These are phyloP conservation scores for Hydrozoanthus tunicans DNA, from an alignment of 64 coral and sea anemone genomes.

Conservation along the genomic window DNA sequence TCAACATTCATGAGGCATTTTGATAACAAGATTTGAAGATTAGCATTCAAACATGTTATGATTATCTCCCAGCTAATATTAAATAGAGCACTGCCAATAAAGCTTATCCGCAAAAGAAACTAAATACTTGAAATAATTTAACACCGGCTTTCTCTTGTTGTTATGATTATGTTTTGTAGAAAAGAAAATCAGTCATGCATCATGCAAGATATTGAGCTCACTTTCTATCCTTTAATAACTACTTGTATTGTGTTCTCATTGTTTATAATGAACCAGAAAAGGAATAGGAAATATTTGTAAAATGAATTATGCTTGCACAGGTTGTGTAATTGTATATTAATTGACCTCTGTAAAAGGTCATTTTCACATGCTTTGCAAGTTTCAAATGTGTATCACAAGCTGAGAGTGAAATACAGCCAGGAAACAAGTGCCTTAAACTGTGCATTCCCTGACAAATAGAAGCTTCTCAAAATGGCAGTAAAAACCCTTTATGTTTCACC, in stretches of 20 bases:
- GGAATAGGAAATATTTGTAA: conserved; percentile 54
- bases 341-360: conserved; percentile 25
- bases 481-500: neutral
- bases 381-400: conserved; percentile 32
- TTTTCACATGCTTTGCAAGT: conserved; percentile 39
- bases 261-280: conserved; percentile 9
- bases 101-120: conserved; percentile 14
- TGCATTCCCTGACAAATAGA: neutral
- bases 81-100: conserved; percentile 10
- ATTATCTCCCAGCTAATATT: conserved; percentile 2
- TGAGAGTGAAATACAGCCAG: neutral
- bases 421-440: neutral
- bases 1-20: conserved; percentile 16
- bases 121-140: conserved; percentile 44
- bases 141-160: neutral
- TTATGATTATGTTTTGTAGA: conserved; percentile 6
- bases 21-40: conserved; percentile 30
- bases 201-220: neutral
- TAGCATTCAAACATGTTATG: neutral
- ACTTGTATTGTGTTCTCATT: neutral
- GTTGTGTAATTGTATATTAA: conserved; percentile 7
- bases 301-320: conserved; percentile 45
- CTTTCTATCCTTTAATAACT: conserved; percentile 9
- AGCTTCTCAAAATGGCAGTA: neutral
- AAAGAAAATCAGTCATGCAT: conserved; percentile 20